These are phyloP conservation scores for Actinemys pallida DNA, from an alignment of 2,113 vertebrate genomes.

Conservation along the genomic window DNA sequence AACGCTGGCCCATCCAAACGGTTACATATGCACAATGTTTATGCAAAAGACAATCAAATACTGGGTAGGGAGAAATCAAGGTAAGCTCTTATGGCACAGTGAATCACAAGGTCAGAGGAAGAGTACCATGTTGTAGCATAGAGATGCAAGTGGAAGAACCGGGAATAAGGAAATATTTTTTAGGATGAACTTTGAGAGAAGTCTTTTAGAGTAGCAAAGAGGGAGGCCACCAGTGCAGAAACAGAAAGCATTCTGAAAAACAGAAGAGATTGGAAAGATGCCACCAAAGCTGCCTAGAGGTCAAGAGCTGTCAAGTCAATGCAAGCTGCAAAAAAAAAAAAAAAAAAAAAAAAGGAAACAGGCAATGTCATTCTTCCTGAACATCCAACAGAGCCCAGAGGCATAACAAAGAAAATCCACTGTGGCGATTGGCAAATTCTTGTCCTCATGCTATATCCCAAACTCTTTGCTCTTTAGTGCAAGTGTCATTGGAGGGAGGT, in stretches of 20 bases:
- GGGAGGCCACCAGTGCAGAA: neutral
- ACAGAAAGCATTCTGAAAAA: neutral
- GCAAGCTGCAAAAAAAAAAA: constrained; percentile 16
- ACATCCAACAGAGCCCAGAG: constrained; percentile 40
- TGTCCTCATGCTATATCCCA: constrained; percentile 37
- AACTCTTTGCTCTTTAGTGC: constrained; percentile 31
- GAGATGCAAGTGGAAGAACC: neutral
- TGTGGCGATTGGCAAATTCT: constrained; percentile 28
- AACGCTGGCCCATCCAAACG: neutral
- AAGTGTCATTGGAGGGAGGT: fast-evolving
- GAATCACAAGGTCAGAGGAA: neutral
- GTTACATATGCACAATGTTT: neutral
- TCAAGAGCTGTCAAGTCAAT: constrained; percentile 58
- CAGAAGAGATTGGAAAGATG: constrained; percentile 44
- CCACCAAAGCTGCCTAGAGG: constrained; percentile 59
- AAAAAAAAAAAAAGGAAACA: constrained; percentile 33
- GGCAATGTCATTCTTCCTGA: constrained; percentile 56
- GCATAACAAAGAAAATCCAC: constrained; percentile 58
- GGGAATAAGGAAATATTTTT: neutral
- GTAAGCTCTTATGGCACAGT: neutral
- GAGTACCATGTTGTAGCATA: neutral
- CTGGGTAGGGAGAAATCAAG: neutral
- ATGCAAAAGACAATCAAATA: neutral
- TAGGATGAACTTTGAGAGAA: neutral
- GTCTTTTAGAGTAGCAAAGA: neutral